Evolutionary conservation across 2,113 vertebrate species (phyloP).

Genomic region (Taurulus bubalis): DNA sequence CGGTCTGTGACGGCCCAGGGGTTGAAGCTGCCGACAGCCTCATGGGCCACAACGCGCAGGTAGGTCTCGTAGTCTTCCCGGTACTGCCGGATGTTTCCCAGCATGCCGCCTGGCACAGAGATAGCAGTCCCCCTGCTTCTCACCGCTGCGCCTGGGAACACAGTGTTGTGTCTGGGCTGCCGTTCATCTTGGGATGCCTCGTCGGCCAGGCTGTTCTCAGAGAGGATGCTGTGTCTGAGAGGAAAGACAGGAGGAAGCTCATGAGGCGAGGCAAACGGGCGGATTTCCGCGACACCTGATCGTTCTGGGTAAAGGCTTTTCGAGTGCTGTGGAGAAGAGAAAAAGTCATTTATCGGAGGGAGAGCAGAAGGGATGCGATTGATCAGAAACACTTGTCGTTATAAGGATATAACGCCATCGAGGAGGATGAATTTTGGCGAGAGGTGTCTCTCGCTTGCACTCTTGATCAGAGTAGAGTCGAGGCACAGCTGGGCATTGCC

Average conservation of each 20-base stretch:
- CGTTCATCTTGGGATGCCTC: slow-evolving; percentile 66
- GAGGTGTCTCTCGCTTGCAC: slow-evolving; percentile 36
- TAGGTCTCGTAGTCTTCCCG: slow-evolving; percentile 83
- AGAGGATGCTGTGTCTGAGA: slow-evolving; percentile 57
- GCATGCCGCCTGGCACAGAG: slow-evolving; percentile 81
- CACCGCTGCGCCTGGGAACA: slow-evolving; percentile 41
- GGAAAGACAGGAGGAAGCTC: slow-evolving; percentile 28
- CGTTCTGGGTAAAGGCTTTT: slow-evolving; percentile 3
- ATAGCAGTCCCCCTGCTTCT: slow-evolving; percentile 54
- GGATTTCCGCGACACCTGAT: neutral
- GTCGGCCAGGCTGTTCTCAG: slow-evolving; percentile 79
- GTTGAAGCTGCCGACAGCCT: slow-evolving; percentile 86
- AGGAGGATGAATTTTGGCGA: slow-evolving; percentile 47
- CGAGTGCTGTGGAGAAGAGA: slow-evolving; percentile 13
- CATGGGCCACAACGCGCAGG: slow-evolving; percentile 86
- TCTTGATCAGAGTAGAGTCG: slow-evolving; percentile 32
- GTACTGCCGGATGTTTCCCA: slow-evolving; percentile 86
- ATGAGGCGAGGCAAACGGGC: neutral
- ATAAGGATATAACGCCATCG: neutral
- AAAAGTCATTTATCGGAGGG: slow-evolving; percentile 12
- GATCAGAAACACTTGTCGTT: slow-evolving; percentile 26
- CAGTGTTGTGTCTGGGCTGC: slow-evolving; percentile 22
- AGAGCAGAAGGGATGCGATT: slow-evolving; percentile 10
- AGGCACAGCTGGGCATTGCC: slow-evolving; percentile 73
- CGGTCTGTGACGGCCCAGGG: slow-evolving; percentile 91